These are phyloP conservation scores for Myotis planiceps DNA, from an alignment of 2,797 vertebrate species.

Conservation along the genomic window DNA sequence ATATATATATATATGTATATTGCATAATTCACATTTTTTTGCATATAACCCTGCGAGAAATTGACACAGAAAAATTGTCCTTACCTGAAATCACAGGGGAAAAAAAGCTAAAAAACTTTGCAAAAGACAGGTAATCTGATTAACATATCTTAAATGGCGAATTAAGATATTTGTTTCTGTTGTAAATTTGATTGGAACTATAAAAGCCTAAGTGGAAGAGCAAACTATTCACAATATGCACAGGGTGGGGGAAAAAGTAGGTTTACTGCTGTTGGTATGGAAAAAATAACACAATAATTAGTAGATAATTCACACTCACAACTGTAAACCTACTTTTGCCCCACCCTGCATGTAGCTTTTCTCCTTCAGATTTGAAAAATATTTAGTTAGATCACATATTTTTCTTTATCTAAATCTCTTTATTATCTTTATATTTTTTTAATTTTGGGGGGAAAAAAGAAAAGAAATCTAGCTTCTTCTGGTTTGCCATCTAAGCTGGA, in stretches of 20 bases:
- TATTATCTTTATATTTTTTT: neutral
- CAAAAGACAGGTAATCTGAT: neutral
- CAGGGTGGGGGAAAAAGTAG: too few species aligned
- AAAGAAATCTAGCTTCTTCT: neutral
- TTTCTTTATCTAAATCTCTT: neutral
- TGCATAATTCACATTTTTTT: neutral
- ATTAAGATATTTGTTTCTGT: neutral
- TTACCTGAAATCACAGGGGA: neutral
- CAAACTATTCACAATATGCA: neutral
- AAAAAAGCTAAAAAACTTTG: neutral
- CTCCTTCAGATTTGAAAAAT: neutral
- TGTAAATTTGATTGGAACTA: neutral
- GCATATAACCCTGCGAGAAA: neutral
- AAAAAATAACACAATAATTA: neutral
- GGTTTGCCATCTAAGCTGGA: neutral
- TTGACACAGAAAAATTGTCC: neutral
- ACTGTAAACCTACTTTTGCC: neutral
- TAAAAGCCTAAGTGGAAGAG: neutral
- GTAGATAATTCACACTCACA: neutral
- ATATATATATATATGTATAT: neutral
- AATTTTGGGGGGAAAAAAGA: neutral
- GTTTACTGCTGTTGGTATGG: neutral
- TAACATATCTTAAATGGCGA: neutral
- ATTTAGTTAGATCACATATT: neutral
- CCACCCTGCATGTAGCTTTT: neutral